Base-by-base conservation (phyloP, 1,140 invertebrate genomes). In the Belonocnema kinseyi region DNA sequence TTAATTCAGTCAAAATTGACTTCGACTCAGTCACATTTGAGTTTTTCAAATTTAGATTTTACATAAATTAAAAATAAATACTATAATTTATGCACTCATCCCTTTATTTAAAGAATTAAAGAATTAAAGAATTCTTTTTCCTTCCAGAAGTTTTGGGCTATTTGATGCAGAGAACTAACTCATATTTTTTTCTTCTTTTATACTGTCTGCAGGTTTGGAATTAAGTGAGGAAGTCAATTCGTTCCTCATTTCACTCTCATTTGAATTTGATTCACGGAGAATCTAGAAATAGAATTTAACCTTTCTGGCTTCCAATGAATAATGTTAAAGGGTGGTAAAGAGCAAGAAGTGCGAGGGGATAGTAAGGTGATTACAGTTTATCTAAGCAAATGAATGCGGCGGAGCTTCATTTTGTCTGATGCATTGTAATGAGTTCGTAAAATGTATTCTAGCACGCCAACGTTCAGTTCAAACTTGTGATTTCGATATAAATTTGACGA, bases 331-430 rank as follows among this genome's bases (percentile, higher is more conserved):
- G 61, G 76, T 53, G 54, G 74, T 77, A 78, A 80, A 77, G 73
- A 19, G 58, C 58, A 52, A 80, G 50, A 74, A 72, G 78, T 76
- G 75, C 72, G 76, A 54, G 53, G 77, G 77, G 81, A 81, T 80
- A 77, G 74, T 72, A 72, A 52, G 73, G 79, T 79, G 83, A 86
- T 87, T 80, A 83, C 82, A 82, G 84, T 85, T 87, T 87, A 87
- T 86, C 86, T 83, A 87, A 86, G 85, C 86, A 87, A 88, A 88
- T 86, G 85, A 86, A 88, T 86, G 78, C 82, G 77, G 80, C 80
- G 80, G 77, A 83, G 83, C 85, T 88, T 88, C 84, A 82, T 88
- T 88, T 87, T 85, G 86, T 79, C 76, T 80, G 85, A 84, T 82
- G 82, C 79, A 87, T 87, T 85, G 83, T 87, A 87, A 85, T 73